Evolutionary conservation across 2,797 vertebrate genomes (phyloP).

Genomic region (Pseudotriccus pelzelni): DNA sequence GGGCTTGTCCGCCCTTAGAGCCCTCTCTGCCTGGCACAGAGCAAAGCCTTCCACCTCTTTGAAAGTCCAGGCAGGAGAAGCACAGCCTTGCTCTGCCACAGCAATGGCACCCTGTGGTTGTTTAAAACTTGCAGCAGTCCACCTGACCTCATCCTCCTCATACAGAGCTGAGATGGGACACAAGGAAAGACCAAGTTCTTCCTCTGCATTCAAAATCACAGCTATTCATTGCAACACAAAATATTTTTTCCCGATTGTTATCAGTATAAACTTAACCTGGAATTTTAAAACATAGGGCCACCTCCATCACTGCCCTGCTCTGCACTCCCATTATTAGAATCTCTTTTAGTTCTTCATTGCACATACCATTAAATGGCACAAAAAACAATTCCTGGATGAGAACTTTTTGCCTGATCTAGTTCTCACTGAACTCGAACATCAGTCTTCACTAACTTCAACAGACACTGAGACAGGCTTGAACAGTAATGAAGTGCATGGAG

Average conservation of each 20-base stretch:
- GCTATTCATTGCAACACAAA: background rate
- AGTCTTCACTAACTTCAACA: background rate
- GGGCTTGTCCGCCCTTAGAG: accelerated
- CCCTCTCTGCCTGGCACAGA: background rate
- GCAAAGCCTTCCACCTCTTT: background rate
- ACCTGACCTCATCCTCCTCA: background rate
- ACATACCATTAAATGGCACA: background rate
- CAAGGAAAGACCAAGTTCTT: background rate
- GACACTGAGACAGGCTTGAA: background rate
- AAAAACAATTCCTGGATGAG: background rate
- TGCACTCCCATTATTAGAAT: background rate
- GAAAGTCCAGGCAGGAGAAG: background rate
- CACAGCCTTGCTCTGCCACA: background rate
- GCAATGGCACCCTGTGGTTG: accelerated
- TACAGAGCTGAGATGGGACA: background rate
- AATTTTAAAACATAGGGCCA: background rate
- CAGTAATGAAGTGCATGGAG: background rate
- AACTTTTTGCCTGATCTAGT: background rate
- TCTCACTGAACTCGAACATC: background rate
- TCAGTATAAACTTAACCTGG: background rate
- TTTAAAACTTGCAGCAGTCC: background rate
- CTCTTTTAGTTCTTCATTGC: background rate
- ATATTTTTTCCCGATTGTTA: background rate
- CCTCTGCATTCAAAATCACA: background rate
- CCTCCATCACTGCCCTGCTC: background rate